Evolutionary conservation across 92 coral and sea anemone species (phyloP).

Genomic region (Blastomussa wellsi): DNA sequence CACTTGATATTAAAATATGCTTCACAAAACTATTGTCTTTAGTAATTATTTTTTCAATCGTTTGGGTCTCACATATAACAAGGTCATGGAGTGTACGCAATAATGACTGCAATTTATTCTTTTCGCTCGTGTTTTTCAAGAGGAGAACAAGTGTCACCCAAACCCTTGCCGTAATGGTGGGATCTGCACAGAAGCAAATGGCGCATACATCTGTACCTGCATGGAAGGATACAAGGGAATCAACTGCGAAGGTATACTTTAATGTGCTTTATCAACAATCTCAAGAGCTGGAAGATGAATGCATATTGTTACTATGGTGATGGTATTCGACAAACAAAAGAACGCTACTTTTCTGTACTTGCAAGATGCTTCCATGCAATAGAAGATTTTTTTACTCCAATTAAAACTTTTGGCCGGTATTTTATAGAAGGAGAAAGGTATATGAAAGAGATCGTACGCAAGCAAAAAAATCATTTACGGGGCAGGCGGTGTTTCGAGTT

Average conservation of each 20-base stretch:
- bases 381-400: too few relatives aligned
- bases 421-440: too few relatives aligned
- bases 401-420: too few relatives aligned
- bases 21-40: too few relatives aligned
- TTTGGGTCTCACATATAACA: neutral
- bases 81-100: neutral
- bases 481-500: too few relatives aligned
- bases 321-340: neutral
- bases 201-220: constrained; percentile 95
- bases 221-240: constrained; percentile 93
- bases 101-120: neutral
- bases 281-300: neutral
- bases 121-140: constrained; percentile 29
- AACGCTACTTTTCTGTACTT: too few relatives aligned
- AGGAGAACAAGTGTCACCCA: constrained; percentile 98
- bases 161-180: constrained; percentile 98
- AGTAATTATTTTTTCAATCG: neutral
- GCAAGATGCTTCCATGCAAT: too few relatives aligned
- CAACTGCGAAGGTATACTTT: constrained; percentile 81
- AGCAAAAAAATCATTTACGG: too few relatives aligned
- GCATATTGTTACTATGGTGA: neutral
- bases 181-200: constrained; percentile 95
- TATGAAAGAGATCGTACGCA: too few relatives aligned
- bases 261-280: neutral
- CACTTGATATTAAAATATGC: neutral